Conservation (phyloP, 2,888 invertebrate genomes). For the Noctua comes region DNA sequence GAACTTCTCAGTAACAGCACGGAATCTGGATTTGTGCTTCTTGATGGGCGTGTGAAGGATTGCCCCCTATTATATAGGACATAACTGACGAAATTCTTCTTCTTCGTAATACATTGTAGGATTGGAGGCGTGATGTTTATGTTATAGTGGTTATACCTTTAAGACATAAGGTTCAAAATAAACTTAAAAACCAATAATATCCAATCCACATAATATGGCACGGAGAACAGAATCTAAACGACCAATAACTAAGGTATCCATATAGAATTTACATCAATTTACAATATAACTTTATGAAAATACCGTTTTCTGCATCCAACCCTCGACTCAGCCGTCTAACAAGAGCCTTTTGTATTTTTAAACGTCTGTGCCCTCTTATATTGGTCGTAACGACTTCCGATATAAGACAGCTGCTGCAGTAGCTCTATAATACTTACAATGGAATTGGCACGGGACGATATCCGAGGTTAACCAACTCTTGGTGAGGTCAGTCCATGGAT, state of each 20-base stretch:
- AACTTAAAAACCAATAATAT: neutral
- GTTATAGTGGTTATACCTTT: neutral
- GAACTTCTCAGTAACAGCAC: neutral
- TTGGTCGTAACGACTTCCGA: neutral
- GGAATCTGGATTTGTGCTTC: neutral
- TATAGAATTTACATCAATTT: neutral
- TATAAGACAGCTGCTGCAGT: neutral
- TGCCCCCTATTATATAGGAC: neutral
- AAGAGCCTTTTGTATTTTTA: slow-evolving; percentile 1
- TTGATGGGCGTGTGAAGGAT: neutral
- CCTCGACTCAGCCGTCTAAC: neutral
- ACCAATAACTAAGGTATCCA: neutral
- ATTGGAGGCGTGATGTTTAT: neutral
- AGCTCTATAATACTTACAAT: neutral
- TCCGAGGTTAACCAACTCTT: neutral
- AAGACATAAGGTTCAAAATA: neutral
- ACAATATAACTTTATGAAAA: neutral
- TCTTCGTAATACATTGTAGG: neutral
- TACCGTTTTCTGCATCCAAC: neutral
- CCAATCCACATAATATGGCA: neutral
- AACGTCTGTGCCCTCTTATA: slow-evolving; percentile 7
- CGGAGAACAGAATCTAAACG: neutral
- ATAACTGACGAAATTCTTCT: neutral
- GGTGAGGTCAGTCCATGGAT: neutral
- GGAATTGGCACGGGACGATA: neutral